Evolutionary conservation across 2,113 vertebrate species (phyloP).

Genomic region (Riparia riparia): DNA sequence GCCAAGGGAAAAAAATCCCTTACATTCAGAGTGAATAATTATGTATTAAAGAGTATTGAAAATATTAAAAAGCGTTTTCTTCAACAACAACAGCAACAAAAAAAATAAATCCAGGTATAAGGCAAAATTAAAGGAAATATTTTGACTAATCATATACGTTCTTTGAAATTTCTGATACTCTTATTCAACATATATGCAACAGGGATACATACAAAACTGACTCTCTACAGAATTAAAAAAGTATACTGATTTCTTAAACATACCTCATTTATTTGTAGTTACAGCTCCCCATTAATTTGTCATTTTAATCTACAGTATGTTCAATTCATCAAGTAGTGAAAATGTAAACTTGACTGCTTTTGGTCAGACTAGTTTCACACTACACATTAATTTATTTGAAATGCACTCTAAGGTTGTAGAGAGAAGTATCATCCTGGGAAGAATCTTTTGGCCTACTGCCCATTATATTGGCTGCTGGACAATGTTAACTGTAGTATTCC

Average conservation of each 20-base stretch:
- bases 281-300: neutral
- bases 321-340: constrained; percentile 1
- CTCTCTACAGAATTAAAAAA: neutral
- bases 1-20: rapidly evolving
- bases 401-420: neutral
- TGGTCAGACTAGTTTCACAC: neutral
- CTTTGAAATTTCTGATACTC: neutral
- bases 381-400: neutral
- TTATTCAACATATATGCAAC: neutral
- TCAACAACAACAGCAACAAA: neutral
- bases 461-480: neutral
- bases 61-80: neutral
- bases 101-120: neutral
- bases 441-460: constrained; percentile 10
- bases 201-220: neutral
- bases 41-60: neutral
- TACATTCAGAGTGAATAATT: neutral
- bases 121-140: neutral
- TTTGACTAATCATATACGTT: neutral
- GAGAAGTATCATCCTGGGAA: constrained; percentile 4
- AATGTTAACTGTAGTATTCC: neutral
- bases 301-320: constrained; percentile 22
- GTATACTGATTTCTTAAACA: neutral
- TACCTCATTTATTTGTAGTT: neutral
- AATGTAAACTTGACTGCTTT: constrained; percentile 37